Base-by-base conservation (phyloP, 1,140 invertebrate species). In the Philotrypesis tridentata region DNA sequence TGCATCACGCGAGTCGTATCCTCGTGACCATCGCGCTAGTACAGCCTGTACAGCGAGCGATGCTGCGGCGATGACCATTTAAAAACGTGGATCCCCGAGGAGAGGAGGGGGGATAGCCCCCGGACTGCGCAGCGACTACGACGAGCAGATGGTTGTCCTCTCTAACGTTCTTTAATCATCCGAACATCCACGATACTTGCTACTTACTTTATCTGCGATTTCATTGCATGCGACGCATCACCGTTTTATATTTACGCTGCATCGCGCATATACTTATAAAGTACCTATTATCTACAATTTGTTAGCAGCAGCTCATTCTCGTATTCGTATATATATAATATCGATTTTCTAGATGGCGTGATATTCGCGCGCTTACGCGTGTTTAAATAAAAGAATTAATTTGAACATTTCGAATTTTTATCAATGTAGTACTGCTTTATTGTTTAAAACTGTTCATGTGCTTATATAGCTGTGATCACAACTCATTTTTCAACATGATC, bases 1-100 rank as follows among this genome's bases (percentile, higher is more conserved):
- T n/a, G 65, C 63, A 82, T 82, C 80, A 82, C 80, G 48, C 25
- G 72, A 70, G 70, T 75, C 43, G 31, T 40, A 60, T 75, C 80
- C 80, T 70, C 80, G 80, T 82, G 80, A 82, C 67, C 80, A 82
- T 76, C 40, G 27, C 33, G 60, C 11, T n/a, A n/a, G 8, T 14
- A 43, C 40, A 9, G 14, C 48, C n/a, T 17, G 48, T 1, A 5
- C 48, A 55, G 48, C 48, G 48, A 55, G 1, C n/a, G 21, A 6
- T 55, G 48, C 48, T n/a, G 21, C 48, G 48, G n/a, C 48, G 48
- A 12, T 80, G 70, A 80, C 70, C 79, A 74, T 80, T 80, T 80
- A 80, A 80, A 80, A 74, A 37, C 31, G 17, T 4, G 48, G 6
- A 55, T 55, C 14, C 14, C 6, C 3, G 48, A 55, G 48, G 21